Base-by-base conservation (phyloP, 1,140 invertebrate species). In the Acromyrmex heyeri region DNA sequence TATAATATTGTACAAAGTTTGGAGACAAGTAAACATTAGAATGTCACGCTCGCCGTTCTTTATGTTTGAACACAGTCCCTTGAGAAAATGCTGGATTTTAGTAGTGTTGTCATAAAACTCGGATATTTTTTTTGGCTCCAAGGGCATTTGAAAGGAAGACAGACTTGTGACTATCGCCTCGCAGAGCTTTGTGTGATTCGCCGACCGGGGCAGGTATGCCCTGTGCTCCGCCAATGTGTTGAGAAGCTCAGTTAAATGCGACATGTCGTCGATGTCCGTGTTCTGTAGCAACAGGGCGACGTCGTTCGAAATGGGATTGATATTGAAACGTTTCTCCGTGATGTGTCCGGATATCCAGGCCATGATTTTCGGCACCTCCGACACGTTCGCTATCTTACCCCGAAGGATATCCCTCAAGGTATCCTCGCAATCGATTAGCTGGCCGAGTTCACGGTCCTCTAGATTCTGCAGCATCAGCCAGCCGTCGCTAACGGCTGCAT, bases 1-100 rank as follows among this genome's bases (percentile, higher is more conserved):
- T 73, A 95, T 94, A 62, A 95, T 93, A 44, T 81, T 91, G 53
- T 93, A 95, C 21, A 95, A 86, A 24, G 90, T 92, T 21, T 93
- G 92, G 4, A 95, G 81, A 50, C 94, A 95, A 59, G 79, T 59
- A 16, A 92, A 61, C 44, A 90, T 86, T 16, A 92, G 64, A 83
- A 91, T 88, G 6, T 86, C 82, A 4, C 87, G 88, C 4, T 92
- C 90, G 18, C 70, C 64, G 48, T 75, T 88, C 0, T 83, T 87
- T 24, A 50, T 62, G 38, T 77, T 90, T 2, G 69, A 85, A 59
- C 89, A 89, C 7, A 93, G 61, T 1, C 18, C 30, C n/a, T 83
- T 78, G 3, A 94, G 55, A 86, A 92, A 93, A 0, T 86, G 53
- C 50, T 89, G 77, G 59, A 94, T 92, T 50, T 88, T 91, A 0